Base-by-base conservation (phyloP, 2,797 vertebrate species). In the Lemur catta region DNA sequence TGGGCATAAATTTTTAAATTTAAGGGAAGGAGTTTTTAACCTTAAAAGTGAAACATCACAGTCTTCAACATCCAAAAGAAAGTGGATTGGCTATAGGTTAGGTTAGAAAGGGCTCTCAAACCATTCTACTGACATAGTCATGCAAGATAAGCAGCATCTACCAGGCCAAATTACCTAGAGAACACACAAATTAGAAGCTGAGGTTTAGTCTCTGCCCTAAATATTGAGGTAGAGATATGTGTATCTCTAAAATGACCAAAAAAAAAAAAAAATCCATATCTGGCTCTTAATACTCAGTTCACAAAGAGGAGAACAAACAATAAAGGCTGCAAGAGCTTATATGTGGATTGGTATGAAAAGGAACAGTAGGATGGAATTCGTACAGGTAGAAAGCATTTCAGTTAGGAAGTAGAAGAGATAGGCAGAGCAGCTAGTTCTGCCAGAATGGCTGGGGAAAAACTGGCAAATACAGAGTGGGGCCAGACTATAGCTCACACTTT, bases 21-120 rank as follows among this genome's bases (percentile, higher is more conserved):
- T 72, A 93, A 75, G 30, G 65, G 57, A 33, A 76, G 38, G n/a
- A 76, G 38, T 43, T 85, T 82, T 93, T 87, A 96, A 95, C 33
- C 35, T 76, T 82, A 59, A 59, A 85, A 85, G 81, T 72, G 80
- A 89, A 74, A 76, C 38, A 76, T 67, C 41, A 81, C 48, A 80
- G 55, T 48, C 52, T 76, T 96, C 46, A 95, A 41, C 6, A 86
- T 69, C 43, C 46, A 90, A 61, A 90, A 38, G 30, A 85, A 50
- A 55, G 5, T 50, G 20, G 30, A n/a, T n/a, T 71, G 22, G 38
- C 20, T 59, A 61, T 52, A 75, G 12, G 4, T 81, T 43, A 88
- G 57, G 20, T 81, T 81, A 90, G 81, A 55, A 90, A 95, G 28
- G 65, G 59, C 22, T 71, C 67, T 90, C 38, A 90, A 76, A 86